Evolutionary conservation across 2,888 invertebrate genomes (phyloP).

Genomic region (Steinernema scapterisci): DNA sequence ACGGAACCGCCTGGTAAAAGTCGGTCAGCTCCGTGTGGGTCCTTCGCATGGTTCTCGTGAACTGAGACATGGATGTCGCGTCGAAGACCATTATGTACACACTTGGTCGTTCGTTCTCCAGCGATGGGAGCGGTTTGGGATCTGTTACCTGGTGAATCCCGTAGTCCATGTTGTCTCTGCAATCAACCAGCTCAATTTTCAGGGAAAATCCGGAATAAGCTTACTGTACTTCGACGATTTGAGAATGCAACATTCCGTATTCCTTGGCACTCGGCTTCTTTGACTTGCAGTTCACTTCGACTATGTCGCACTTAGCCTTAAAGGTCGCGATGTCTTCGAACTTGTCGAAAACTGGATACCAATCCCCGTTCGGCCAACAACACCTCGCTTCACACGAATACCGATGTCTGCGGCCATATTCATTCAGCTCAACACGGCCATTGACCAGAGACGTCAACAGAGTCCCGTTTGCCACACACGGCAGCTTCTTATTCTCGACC

Average conservation of each 20-base stretch:
- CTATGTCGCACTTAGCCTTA: slow-evolving; percentile 20
- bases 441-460: neutral
- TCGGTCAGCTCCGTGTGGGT: neutral
- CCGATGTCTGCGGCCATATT: neutral
- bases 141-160: neutral
- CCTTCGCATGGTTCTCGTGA: neutral
- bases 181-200: neutral
- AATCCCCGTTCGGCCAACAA: neutral
- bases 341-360: neutral
- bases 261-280: neutral
- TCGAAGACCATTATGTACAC: neutral
- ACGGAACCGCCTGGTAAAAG: neutral
- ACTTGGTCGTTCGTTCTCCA: neutral
- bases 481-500: neutral
- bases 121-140: neutral
- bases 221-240: slow-evolving; percentile 19
- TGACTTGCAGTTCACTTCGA: slow-evolving; percentile 32
- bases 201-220: neutral
- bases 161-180: neutral
- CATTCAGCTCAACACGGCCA: neutral
- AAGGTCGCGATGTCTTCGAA: neutral
- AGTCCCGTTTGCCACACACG: neutral
- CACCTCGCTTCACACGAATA: neutral
- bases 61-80: neutral
- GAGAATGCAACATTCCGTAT: slow-evolving; percentile 31